phyloP scores from a whole-genome alignment of 2,113 vertebrate genomes.

The Pelvicachromis taeniatus region DNA sequence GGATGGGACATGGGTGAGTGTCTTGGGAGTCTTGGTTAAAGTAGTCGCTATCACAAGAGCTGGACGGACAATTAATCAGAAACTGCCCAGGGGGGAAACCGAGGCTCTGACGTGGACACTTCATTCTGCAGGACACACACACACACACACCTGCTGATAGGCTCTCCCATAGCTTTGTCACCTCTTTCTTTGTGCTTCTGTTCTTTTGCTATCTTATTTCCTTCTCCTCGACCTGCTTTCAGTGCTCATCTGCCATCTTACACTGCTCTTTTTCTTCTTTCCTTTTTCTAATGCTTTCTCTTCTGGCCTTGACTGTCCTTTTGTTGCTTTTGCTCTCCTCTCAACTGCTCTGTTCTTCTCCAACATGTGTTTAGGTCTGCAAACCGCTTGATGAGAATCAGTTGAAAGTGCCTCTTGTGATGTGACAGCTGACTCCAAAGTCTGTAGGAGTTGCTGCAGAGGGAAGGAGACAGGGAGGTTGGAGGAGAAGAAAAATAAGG shows the following conservation, averaged over 20 bases:
- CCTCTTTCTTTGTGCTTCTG: slow-evolving; percentile 15
- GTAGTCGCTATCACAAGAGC: slow-evolving; percentile 68
- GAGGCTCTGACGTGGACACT: slow-evolving; percentile 67
- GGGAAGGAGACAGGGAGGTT: not conserved
- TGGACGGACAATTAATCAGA: slow-evolving; percentile 77
- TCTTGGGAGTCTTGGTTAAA: slow-evolving; percentile 72
- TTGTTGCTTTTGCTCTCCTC: not conserved
- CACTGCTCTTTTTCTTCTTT: not conserved
- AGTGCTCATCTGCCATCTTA: not conserved
- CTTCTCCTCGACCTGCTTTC: not conserved
- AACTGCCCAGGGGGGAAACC: slow-evolving; percentile 51
- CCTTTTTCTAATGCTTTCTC: not conserved
- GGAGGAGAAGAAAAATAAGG: not conserved
- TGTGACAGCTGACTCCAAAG: slow-evolving; percentile 32
- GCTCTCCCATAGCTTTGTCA: slow-evolving; percentile 28
- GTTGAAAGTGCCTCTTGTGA: slow-evolving; percentile 10
- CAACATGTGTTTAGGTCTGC: not conserved
- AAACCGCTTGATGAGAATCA: slow-evolving; percentile 16
- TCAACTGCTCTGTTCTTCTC: not conserved
- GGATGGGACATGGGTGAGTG: slow-evolving; percentile 59
- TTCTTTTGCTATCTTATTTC: not conserved
- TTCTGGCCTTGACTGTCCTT: not conserved
- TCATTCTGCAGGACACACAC: slow-evolving; percentile 65
- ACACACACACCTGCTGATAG: slow-evolving; percentile 37
- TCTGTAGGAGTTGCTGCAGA: slow-evolving; percentile 8